phyloP scores from a whole-genome alignment of 2,113 vertebrate genomes.

The Dromas ardeola region DNA sequence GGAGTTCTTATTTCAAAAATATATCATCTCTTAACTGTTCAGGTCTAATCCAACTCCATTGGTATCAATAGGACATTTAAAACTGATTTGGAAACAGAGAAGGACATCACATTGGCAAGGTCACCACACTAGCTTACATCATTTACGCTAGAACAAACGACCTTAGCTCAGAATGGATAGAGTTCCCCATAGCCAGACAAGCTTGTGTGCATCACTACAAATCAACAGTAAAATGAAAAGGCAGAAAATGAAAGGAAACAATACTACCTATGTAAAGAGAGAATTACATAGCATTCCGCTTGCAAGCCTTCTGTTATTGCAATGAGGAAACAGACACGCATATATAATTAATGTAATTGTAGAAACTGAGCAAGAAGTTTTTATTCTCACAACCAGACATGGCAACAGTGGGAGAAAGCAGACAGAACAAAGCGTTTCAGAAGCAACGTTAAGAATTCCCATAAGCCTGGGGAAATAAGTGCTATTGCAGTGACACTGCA shows the following conservation, averaged over 20 bases:
- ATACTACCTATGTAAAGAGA: not conserved
- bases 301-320: not conserved
- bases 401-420: not conserved
- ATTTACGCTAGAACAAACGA: not conserved
- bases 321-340: not conserved
- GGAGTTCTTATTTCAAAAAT: not conserved
- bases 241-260: not conserved
- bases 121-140: not conserved
- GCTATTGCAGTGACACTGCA: not conserved
- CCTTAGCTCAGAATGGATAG: not conserved
- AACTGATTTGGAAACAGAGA: not conserved
- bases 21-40: not conserved
- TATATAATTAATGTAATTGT: not conserved
- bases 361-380: not conserved
- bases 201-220: not conserved
- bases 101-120: not conserved
- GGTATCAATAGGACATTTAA: not conserved
- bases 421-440: not conserved
- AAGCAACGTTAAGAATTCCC: not conserved
- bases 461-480: not conserved
- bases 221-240: not conserved
- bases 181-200: not conserved
- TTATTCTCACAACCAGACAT: not conserved
- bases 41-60: not conserved
- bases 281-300: fast-evolving